Base-by-base conservation (phyloP, 2,797 vertebrate species). In the Molossus alvarezi region DNA sequence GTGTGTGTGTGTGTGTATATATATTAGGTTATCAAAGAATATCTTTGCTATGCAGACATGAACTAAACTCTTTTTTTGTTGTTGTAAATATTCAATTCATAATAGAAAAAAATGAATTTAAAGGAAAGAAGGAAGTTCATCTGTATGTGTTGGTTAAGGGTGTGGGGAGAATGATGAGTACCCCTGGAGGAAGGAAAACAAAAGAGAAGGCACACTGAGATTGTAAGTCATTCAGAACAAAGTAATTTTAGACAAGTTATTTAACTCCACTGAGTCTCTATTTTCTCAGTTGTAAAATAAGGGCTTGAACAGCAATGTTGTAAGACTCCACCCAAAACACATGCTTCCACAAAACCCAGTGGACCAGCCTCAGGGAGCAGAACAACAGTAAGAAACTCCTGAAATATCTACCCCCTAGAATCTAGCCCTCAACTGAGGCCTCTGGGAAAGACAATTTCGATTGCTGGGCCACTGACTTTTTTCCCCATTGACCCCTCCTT, bases 221-320 rank as follows among this genome's bases (percentile, higher is more conserved):
- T 18, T 37, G 14, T 69, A n/a, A 90, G 12, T 82, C 20, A 4
- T 10, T 76, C 37, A n/a, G 48, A 82, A 84, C 8, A 9, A 83
- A 60, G 29, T 64, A 57, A 89, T 21, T 62, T 86, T 72, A 86
- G 67, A 86, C n/a, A 71, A 79, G 27, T 57, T 80, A 18, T 73
- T 87, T 25, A 65, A 62, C 20, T 55, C 60, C 21, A 75, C 0
- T 1, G 27, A 93, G 20, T 18, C 51, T 95, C 65, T 90, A 33
- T 96, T 95, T 88, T 93, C 76, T 91, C 90, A 91, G 87, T 72
- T 96, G 79, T 88, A 82, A 95, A 93, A 79, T 79, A 64, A 94
- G 23, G 27, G 6, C 12, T 62, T 94, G 37, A 83, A 77, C 17
- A 87, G 18, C 18, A 75, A 9, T 77, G 58, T 57, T 84, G 13